Evolutionary conservation across 2,797 vertebrate genomes (phyloP), one percentile per base, ranked within the genome.

Genomic region (Cryptoprocta ferox): DNA sequence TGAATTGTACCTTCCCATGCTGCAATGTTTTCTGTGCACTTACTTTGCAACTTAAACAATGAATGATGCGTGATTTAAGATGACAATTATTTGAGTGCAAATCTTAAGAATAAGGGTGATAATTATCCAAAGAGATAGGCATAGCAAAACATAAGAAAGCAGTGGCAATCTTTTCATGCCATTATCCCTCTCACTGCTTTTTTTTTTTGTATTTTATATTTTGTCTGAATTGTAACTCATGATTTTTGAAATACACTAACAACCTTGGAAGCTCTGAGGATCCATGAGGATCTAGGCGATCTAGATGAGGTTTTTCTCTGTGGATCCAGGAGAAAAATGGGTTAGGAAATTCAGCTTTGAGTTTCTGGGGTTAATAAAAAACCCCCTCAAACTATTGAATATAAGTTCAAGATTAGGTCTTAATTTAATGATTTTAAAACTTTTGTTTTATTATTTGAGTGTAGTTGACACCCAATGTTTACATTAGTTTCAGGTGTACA

Each of bases 71-170:
- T 79, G 70, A 89, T 76, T 91, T 79, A 89, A 93, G 30, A 88
- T 92, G 91, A 94, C 89, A 97, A 45, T 96, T 96, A 80, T 96
- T 85, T 95, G 80, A 92, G 80, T 96, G 71, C 73, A 95, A 97
- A 85, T 97, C 93, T 96, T 90, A 92, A 91, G 89, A 90, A 94
- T 92, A 88, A 96, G 5, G 11, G 59, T 88, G 71, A 45, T 95
- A 94, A 97, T 96, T 97, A 96, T 78, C 84, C 56, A 42, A 35
- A 85, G 84, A 85, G 93, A 93, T 13, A 92, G 93, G 48, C 32
- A 76, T 42, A 63, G 39, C 35, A 93, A 68, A 93, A 56, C 45
- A 32, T 45, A 87, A 18, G 3, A 59, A 89, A 32, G 82, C 21
- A 81, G 13, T 1, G 30, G 65, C 70, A 90, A 83, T 97, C 70